These are phyloP conservation scores for Frankliniella fusca DNA, from an alignment of 2,888 invertebrate species.

Conservation along the genomic window DNA sequence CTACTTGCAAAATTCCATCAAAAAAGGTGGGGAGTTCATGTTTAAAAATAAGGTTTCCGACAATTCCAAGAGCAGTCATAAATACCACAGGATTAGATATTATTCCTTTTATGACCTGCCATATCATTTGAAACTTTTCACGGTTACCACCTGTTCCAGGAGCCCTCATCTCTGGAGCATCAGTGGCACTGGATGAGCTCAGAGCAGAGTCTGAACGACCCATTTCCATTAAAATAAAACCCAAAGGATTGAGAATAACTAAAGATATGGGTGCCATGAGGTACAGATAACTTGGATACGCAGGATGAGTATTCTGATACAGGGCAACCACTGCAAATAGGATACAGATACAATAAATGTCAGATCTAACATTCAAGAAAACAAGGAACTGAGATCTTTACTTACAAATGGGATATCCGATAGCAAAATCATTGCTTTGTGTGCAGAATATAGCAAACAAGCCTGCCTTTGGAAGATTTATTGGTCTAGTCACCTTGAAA, in stretches of 20 bases:
- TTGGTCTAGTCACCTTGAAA: conserved; percentile 53
- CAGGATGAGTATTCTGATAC: conserved; percentile 79
- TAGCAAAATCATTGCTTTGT: conserved; percentile 95
- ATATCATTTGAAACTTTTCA: conserved; percentile 25
- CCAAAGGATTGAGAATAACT: conserved; percentile 86
- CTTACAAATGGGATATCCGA: conserved; percentile 91
- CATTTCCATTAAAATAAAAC: conserved; percentile 85
- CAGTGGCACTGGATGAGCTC: neutral
- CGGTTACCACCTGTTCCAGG: conserved; percentile 36
- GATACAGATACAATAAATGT: conserved; percentile 27
- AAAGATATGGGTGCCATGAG: conserved; percentile 91
- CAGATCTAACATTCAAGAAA: neutral
- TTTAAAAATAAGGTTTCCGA: conserved; percentile 75
- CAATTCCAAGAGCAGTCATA: conserved; percentile 88
- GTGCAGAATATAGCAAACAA: conserved; percentile 92
- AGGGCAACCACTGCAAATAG: conserved; percentile 70
- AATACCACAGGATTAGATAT: conserved; percentile 83
- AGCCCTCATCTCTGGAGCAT: conserved; percentile 38
- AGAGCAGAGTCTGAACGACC: neutral
- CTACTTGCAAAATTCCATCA: conserved; percentile 68
- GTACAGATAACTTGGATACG: conserved; percentile 86
- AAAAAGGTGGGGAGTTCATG: conserved; percentile 72
- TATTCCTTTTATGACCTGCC: conserved; percentile 59
- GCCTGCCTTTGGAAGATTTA: conserved; percentile 79
- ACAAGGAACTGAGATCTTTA: conserved; percentile 36